These are phyloP conservation scores for Parotocinclus haroldoi DNA, from an alignment of 2,797 vertebrate species.

Conservation along the genomic window DNA sequence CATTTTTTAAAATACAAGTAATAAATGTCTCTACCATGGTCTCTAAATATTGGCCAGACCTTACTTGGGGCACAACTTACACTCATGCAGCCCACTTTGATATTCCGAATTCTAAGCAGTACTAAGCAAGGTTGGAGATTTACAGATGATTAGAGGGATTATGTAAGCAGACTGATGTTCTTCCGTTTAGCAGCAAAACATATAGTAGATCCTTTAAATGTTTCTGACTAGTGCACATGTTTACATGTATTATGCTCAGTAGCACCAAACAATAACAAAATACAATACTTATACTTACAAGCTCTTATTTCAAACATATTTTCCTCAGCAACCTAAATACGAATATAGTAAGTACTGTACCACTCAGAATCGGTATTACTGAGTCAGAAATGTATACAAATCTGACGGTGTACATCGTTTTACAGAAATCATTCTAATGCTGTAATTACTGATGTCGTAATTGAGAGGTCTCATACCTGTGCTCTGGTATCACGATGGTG, in stretches of 20 bases:
- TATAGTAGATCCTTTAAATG: not conserved
- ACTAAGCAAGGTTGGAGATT: conserved; percentile 20
- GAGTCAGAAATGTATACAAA: too few species aligned
- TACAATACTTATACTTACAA: too few species aligned
- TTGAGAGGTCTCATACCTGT: conserved; percentile 17
- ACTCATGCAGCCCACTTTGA: too few species aligned
- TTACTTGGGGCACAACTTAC: too few species aligned
- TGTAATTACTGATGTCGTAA: not conserved
- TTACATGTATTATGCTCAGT: too few species aligned
- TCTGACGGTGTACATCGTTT: not conserved
- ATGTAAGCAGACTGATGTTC: conserved; percentile 35
- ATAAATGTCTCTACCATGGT: too few species aligned
- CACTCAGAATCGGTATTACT: not conserved
- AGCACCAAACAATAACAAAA: too few species aligned
- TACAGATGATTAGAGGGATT: conserved; percentile 33
- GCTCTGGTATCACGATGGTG: conserved; percentile 4
- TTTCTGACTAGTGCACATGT: too few species aligned
- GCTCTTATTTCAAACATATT: not conserved
- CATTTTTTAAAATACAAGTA: too few species aligned
- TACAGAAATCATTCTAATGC: not conserved
- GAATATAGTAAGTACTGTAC: not conserved
- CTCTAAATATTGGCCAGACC: too few species aligned
- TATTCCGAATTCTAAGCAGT: not conserved
- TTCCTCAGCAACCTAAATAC: not conserved
- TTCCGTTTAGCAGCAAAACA: conserved; percentile 15